A percentile compares a stretch with the other conserved stretches of the same genome.
Evolutionary conservation across 1,140 invertebrate genomes (phyloP).

Genomic region (Diachasma alloeum): DNA sequence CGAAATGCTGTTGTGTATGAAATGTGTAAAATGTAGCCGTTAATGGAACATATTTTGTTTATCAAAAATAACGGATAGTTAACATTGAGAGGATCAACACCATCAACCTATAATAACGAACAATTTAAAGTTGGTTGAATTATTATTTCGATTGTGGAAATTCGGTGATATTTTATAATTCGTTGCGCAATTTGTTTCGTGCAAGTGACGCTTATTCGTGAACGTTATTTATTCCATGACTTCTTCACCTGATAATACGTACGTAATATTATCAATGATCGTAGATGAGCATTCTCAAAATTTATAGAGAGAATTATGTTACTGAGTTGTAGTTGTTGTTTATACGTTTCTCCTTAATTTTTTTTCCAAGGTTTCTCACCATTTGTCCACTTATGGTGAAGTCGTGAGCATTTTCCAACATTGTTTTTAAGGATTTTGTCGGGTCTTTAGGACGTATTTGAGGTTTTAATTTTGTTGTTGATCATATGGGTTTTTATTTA

Average conservation of each 20-base stretch:
- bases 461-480: neutral
- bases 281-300: neutral
- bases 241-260: slow-evolving; percentile 56
- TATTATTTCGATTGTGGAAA: neutral
- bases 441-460: no score
- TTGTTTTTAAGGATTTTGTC: neutral
- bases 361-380: neutral
- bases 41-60: neutral
- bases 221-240: slow-evolving; percentile 57
- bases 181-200: slow-evolving; percentile 33
- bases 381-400: neutral
- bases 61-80: neutral
- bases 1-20: slow-evolving; percentile 10
- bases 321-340: neutral
- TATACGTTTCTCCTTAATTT: neutral
- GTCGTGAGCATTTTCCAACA: neutral
- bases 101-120: neutral
- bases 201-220: slow-evolving; percentile 38
- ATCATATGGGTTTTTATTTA: neutral
- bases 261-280: slow-evolving; percentile 39
- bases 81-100: neutral
- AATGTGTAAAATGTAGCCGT: slow-evolving; percentile 30
- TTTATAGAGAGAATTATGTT: neutral
- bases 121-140: neutral
- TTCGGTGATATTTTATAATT: slow-evolving; percentile 5